Evolutionary conservation across 2,113 vertebrate species (phyloP).

Genomic region (Myiopsitta monachus): DNA sequence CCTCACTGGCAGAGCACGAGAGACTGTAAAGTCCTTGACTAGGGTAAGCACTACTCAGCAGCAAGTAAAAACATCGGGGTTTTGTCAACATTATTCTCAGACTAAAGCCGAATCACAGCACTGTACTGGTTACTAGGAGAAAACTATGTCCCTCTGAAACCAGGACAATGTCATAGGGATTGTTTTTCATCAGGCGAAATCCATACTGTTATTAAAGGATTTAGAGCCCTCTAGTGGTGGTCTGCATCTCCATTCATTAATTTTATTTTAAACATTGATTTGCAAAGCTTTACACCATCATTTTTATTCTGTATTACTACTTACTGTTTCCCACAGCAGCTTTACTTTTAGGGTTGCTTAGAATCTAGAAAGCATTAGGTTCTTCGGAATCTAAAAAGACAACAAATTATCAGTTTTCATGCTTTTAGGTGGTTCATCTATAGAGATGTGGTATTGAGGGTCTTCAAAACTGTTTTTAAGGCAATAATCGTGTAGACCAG

Average conservation of each 20-base stretch:
- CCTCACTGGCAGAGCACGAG: background rate
- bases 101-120: background rate
- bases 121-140: background rate
- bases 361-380: background rate
- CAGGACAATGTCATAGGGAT: background rate
- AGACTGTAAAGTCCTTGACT: background rate
- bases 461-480: background rate
- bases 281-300: background rate
- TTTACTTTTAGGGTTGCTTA: background rate
- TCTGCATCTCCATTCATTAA: background rate
- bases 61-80: background rate
- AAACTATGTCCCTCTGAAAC: background rate
- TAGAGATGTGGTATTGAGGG: background rate
- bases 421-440: background rate
- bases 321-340: background rate
- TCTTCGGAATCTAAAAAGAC: background rate
- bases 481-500: background rate
- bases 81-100: background rate
- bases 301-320: background rate
- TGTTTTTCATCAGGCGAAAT: background rate
- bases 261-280: background rate
- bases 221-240: conserved; percentile 61
- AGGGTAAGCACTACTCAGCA: background rate
- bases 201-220: background rate
- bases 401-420: background rate